A percentile compares a stretch with the other conserved stretches of the same genome.
These are phyloP conservation scores for Choloepus didactylus DNA, from an alignment of 2,797 vertebrate genomes.

Conservation along the genomic window DNA sequence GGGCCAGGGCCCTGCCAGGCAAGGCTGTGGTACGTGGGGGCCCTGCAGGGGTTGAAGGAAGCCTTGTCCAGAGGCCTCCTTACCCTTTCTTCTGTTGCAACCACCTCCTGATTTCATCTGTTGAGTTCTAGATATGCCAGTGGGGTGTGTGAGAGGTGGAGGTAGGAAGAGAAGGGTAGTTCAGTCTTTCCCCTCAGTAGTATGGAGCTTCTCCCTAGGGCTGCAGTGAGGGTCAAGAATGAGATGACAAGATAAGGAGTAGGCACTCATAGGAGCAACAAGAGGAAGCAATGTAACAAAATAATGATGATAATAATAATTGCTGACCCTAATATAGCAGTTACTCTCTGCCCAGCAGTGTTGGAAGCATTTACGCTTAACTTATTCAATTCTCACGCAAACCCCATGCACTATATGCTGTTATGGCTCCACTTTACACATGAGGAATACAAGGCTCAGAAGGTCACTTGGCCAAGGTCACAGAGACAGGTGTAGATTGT, in stretches of 20 bases:
- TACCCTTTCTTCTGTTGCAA: neutral
- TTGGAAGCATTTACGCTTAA: neutral
- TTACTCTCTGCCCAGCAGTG: accelerated
- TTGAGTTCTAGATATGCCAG: neutral
- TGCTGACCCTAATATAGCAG: neutral
- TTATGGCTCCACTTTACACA: neutral
- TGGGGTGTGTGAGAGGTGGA: no score
- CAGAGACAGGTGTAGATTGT: neutral
- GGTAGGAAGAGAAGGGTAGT: neutral
- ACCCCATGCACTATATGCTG: neutral
- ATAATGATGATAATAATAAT: neutral
- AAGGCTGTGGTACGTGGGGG: neutral
- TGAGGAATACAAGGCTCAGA: neutral
- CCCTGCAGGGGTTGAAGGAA: neutral
- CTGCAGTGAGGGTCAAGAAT: neutral
- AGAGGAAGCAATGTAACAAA: neutral
- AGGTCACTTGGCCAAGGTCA: neutral
- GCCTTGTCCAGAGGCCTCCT: neutral
- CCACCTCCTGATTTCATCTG: neutral
- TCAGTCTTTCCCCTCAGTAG: neutral
- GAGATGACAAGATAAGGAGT: neutral
- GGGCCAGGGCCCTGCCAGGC: neutral
- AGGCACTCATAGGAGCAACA: neutral
- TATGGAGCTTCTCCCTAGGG: neutral
- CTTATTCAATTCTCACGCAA: neutral